These are phyloP conservation scores for Ciona savignyi DNA, from an alignment of 23 tunicate genomes.

Conservation along the genomic window DNA sequence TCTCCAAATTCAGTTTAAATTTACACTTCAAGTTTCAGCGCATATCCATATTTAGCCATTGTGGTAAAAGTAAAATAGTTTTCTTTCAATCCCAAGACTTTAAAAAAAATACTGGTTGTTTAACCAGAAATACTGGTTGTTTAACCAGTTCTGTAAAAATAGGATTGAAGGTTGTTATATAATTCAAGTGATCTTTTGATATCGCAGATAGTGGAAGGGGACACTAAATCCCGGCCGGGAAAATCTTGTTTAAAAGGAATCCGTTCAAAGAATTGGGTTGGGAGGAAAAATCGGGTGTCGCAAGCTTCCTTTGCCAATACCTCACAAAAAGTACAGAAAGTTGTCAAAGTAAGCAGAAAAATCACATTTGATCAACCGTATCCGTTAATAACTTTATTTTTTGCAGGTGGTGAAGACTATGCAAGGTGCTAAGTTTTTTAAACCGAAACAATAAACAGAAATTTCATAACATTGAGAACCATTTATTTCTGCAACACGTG, in stretches of 20 bases:
- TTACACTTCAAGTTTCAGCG: background rate
- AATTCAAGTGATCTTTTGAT: background rate
- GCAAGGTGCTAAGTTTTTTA: background rate
- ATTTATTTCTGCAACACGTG: background rate
- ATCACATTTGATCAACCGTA: background rate
- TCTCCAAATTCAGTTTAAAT: background rate
- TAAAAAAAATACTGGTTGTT: too few relatives aligned
- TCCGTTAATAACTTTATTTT: background rate
- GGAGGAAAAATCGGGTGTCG: constrained; percentile 5
- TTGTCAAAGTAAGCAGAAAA: background rate
- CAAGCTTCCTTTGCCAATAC: constrained; percentile 9
- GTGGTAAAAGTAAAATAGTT: too few relatives aligned
- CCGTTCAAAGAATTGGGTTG: constrained; percentile 1
- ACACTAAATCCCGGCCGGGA: background rate
- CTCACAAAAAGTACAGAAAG: constrained; percentile 7
- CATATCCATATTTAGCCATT: background rate
- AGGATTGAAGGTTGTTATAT: background rate
- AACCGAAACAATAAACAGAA: background rate
- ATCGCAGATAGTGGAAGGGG: background rate
- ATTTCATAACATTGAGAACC: too few relatives aligned
- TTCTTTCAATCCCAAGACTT: too few relatives aligned
- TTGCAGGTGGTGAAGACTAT: background rate
- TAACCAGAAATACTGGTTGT: too few relatives aligned
- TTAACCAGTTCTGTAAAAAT: background rate
- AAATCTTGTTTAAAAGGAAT: constrained; percentile 3